Percentiles rank a stretch among this genome's conserved stretches.
Evolutionary conservation across 1,140 invertebrate species (phyloP).

Genomic region (Ctenoplectra terminalis): DNA sequence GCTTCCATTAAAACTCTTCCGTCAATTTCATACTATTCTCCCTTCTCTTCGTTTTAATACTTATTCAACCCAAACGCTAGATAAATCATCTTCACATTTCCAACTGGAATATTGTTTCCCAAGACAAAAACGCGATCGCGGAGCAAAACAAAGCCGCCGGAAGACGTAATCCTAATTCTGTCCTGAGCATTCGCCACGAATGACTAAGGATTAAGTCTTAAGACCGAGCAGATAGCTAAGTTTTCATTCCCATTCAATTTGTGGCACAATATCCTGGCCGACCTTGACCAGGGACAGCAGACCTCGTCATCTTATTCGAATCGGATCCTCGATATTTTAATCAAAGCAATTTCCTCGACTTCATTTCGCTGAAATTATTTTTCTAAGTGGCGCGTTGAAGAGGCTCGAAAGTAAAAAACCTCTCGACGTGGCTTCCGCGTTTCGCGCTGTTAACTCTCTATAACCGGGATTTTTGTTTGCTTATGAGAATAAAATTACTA

Average conservation of each 20-base stretch:
- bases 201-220: neutral
- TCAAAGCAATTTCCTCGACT: slow-evolving; percentile 60
- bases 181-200: neutral
- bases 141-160: neutral
- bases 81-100: neutral
- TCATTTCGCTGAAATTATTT: slow-evolving; percentile 53
- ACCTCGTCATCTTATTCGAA: neutral
- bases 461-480: too few relatives aligned
- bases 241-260: slow-evolving; percentile 21
- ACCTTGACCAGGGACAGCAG: neutral
- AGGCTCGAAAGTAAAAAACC: slow-evolving; percentile 16
- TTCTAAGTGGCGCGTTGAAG: slow-evolving; percentile 21
- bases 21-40: too few relatives aligned
- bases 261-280: slow-evolving; percentile 21
- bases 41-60: too few relatives aligned
- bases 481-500: too few relatives aligned
- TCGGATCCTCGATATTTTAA: slow-evolving; percentile 58
- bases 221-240: slow-evolving; percentile 4
- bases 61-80: neutral
- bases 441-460: neutral
- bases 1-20: neutral
- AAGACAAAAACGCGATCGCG: neutral
- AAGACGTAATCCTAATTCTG: neutral
- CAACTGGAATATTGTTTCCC: neutral
- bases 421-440: slow-evolving; percentile 11